phyloP scores from a whole-genome alignment of 1,140 invertebrate species.

The Lordiphosa clarofinis region DNA sequence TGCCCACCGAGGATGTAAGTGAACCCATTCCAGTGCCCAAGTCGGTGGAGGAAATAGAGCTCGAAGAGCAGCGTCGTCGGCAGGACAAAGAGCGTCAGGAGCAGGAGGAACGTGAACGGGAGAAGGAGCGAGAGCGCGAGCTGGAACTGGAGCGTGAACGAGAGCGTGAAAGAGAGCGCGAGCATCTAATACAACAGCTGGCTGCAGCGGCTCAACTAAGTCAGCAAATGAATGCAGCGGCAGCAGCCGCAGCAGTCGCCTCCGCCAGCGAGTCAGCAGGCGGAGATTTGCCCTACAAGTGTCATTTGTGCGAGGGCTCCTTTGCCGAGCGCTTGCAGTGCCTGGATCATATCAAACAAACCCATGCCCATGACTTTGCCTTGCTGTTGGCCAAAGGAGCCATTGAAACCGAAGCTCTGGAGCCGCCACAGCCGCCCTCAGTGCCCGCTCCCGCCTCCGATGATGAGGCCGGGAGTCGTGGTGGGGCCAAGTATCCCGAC shows the following conservation, averaged over 20 bases:
- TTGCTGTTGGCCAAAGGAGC: slow-evolving; percentile 89
- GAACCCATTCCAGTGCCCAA: slow-evolving; percentile 78
- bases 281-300: slow-evolving; percentile 91
- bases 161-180: slow-evolving; percentile 31
- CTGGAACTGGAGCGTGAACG: slow-evolving; percentile 30
- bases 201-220: slow-evolving; percentile 10
- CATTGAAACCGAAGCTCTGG: slow-evolving; percentile 82
- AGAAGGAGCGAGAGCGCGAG: slow-evolving; percentile 22
- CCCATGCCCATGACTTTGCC: slow-evolving; percentile 87
- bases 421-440: slow-evolving; percentile 54
- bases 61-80: slow-evolving; percentile 65
- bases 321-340: slow-evolving; percentile 89
- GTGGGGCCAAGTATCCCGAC: slow-evolving; percentile 86
- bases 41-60: slow-evolving; percentile 74
- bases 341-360: slow-evolving; percentile 88
- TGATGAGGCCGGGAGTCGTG: slow-evolving; percentile 34
- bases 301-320: slow-evolving; percentile 93
- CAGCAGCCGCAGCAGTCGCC: slow-evolving; percentile 27
- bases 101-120: slow-evolving; percentile 34
- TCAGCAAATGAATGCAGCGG: slow-evolving; percentile 34
- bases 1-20: slow-evolving; percentile 77
- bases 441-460: slow-evolving; percentile 56
- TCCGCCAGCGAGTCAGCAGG: slow-evolving; percentile 20
- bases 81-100: slow-evolving; percentile 44
- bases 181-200: slow-evolving; percentile 36